Percentiles rank a stretch among this genome's conserved stretches.
These are phyloP conservation scores for Lagorchestes hirsutus DNA, from an alignment of 2,797 vertebrate genomes.

Conservation along the genomic window DNA sequence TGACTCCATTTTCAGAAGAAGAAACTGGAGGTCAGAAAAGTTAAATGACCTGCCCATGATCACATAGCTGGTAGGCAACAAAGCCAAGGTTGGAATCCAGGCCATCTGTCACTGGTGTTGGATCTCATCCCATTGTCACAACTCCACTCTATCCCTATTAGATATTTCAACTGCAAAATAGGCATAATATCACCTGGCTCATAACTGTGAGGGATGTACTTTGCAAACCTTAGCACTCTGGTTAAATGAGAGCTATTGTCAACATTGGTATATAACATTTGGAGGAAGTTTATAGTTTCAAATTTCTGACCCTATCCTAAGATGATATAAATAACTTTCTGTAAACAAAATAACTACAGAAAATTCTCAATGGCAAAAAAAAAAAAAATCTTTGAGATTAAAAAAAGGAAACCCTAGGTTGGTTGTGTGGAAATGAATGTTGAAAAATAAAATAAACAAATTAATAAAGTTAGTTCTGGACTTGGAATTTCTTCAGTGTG, in stretches of 20 bases:
- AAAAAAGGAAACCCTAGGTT: neutral
- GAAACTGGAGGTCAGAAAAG: neutral
- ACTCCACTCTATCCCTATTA: neutral
- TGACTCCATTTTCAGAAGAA: neutral
- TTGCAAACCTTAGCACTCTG: neutral
- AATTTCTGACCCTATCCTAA: neutral
- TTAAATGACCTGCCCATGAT: neutral
- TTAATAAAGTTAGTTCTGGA: neutral
- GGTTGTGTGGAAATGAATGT: too few species aligned
- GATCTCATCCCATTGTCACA: neutral
- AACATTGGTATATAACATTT: neutral
- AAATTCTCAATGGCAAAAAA: neutral
- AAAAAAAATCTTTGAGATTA: neutral
- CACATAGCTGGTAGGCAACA: neutral
- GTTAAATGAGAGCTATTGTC: neutral
- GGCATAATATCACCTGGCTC: neutral
- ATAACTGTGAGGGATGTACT: neutral
- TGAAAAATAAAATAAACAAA: too few species aligned
- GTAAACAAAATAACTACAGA: neutral
- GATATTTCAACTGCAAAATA: neutral
- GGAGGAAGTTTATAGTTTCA: neutral
- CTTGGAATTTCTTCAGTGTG: neutral
- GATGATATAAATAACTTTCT: neutral
- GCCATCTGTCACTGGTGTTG: neutral
- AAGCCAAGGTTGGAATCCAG: neutral